Evolutionary conservation across 1,140 invertebrate species (phyloP), one percentile per base, ranked within the genome.

Genomic region (Drosophila orosa): DNA sequence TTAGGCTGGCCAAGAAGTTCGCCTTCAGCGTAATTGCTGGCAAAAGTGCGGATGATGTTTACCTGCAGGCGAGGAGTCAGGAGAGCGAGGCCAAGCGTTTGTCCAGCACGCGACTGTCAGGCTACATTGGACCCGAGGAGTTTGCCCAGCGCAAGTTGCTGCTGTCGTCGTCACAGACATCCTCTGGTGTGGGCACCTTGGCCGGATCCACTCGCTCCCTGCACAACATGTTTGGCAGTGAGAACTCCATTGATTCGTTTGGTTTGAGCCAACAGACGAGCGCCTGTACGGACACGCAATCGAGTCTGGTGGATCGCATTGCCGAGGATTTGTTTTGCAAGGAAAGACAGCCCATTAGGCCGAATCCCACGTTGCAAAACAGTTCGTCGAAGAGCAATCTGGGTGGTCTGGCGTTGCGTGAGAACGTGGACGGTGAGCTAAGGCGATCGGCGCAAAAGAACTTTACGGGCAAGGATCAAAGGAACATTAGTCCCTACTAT

Each of bases 1-100:
- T 0, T 54, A 92, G 91, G 67, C 90, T 95, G 22, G 94, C 95
- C 6, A 94, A 94, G 66, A 93, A 93, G 65, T 93, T 95, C 48
- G 93, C 94, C 8, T 93, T 93, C 33, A 91, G 93, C 17, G 92
- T 95, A 9, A 91, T 94, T 5, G 93, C 93, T 58, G 92, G 94
- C 17, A 94, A 94, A 59, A 86, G 92, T 17, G 80, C 92, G 5
- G 93, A 93, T 37, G 93, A 94, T 55, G 92, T 94, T 48, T 91
- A 93, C 58, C 65, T 91, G 27, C 90, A 93, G 19, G 90, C 89
- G 0, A 80, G 91, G 17, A 67, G 75, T n/a, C 82, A 86, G 47
- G 81, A 91, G 40, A 78, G 77, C 29, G 81, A 89, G 17, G 74
- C 74, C 13, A 87, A 81, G 62, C 78, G 78, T 0, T 55, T 82